phyloP scores from a whole-genome alignment of 2,888 invertebrate genomes.

The Andrena fulva region DNA sequence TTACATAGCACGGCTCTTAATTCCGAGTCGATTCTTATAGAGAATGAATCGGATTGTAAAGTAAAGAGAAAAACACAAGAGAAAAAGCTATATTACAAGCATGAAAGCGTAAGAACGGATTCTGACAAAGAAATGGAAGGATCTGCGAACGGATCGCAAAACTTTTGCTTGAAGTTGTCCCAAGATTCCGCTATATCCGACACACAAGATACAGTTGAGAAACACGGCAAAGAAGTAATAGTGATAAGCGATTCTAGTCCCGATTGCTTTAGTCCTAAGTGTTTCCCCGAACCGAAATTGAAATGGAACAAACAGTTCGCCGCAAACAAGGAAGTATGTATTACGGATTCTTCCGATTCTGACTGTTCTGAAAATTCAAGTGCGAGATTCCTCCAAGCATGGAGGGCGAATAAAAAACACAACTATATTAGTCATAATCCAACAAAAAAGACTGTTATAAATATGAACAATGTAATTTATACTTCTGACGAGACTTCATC shows the following conservation, averaged over 20 bases:
- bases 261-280: constrained; percentile 71
- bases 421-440: neutral
- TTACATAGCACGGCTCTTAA: neutral
- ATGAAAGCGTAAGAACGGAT: neutral
- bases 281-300: neutral
- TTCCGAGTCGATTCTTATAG: neutral
- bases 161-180: constrained; percentile 70
- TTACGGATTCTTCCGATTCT: constrained; percentile 67
- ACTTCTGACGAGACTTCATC: constrained; percentile 71
- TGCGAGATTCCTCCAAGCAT: constrained; percentile 22
- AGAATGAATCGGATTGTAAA: neutral
- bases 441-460: constrained; percentile 18
- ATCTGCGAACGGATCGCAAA: constrained; percentile 62
- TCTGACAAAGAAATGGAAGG: neutral
- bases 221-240: constrained; percentile 66
- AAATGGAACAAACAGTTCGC: constrained; percentile 15
- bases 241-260: constrained; percentile 80
- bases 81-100: neutral
- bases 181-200: constrained; percentile 66
- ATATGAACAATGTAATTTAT: constrained; percentile 39
- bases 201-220: constrained; percentile 37
- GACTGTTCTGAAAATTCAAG: constrained; percentile 24
- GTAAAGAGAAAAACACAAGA: neutral
- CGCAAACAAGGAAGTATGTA: constrained; percentile 21
- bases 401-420: neutral